phyloP scores from a whole-genome alignment of 1,140 invertebrate genomes.

The Marisa cornuarietis region DNA sequence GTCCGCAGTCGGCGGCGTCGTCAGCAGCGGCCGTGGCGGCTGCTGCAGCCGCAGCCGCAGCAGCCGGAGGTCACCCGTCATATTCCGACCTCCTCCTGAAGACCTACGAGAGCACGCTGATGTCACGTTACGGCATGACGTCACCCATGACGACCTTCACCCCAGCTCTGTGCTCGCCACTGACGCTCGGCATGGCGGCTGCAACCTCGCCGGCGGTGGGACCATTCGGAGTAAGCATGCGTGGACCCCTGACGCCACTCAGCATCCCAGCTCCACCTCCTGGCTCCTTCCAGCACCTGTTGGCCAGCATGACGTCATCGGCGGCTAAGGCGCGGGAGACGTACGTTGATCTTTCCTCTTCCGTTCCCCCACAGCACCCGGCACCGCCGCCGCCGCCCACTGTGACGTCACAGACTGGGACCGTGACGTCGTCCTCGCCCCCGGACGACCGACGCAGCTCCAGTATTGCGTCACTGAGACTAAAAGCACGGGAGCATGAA shows the following conservation, averaged over 20 bases:
- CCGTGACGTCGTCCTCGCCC: conserved; percentile 29
- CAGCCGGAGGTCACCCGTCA: conserved; percentile 21
- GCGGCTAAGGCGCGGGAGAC: conserved; percentile 71
- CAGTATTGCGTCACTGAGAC: conserved; percentile 84
- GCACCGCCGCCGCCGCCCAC: conserved; percentile 18
- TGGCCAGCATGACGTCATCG: conserved; percentile 79
- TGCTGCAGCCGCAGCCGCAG: conserved; percentile 69
- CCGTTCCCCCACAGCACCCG: conserved; percentile 67
- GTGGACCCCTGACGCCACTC: conserved; percentile 40
- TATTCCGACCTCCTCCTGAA: conserved; percentile 78
- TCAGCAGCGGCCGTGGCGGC: conserved; percentile 67
- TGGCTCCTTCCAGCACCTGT: conserved; percentile 83
- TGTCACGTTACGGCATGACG: conserved; percentile 40
- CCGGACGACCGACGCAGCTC: conserved; percentile 78
- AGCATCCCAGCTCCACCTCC: conserved; percentile 53
- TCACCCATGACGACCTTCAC: conserved; percentile 3
- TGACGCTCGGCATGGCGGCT: conserved; percentile 20
- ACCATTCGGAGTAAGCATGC: conserved; percentile 31
- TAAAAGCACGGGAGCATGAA: conserved; percentile 91
- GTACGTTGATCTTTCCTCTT: conserved; percentile 53
- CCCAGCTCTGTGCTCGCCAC: conserved; percentile 18
- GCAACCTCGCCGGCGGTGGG: neutral
- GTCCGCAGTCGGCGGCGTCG: conserved; percentile 73
- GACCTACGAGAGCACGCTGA: conserved; percentile 74
- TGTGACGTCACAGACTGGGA: neutral